Conservation (phyloP, 2,113 vertebrate genomes). For the Archilochus colubris region DNA sequence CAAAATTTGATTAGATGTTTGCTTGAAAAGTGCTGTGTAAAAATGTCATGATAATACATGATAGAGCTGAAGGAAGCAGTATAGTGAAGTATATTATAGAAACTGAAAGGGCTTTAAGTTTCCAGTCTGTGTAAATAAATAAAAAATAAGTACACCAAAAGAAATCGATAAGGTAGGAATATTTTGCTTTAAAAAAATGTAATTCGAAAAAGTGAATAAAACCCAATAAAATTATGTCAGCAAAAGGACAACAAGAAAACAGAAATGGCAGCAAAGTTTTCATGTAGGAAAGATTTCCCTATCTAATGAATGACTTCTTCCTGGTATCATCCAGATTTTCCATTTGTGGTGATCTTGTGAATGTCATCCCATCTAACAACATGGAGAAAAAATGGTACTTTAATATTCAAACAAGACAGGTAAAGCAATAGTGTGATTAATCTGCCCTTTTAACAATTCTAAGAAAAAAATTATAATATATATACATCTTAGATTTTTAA, state of each 20-base stretch:
- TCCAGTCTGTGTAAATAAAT: not conserved
- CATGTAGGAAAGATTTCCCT: not conserved
- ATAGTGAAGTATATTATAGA: not conserved
- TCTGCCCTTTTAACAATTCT: not conserved
- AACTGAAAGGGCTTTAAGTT: not conserved
- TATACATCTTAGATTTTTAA: not conserved
- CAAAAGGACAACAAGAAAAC: not conserved
- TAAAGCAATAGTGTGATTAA: not conserved
- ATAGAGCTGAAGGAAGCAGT: not conserved
- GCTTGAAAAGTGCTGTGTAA: not conserved
- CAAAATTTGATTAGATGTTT: not conserved
- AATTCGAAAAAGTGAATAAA: not conserved
- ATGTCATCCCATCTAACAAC: not conserved
- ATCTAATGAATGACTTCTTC: not conserved
- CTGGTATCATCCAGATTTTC: not conserved
- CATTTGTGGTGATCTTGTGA: not conserved
- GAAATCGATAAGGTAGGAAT: not conserved
- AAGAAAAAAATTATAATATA: not conserved
- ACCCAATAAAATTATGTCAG: not conserved
- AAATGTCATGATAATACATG: not conserved
- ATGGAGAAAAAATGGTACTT: not conserved
- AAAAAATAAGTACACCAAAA: not conserved
- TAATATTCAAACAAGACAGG: not conserved
- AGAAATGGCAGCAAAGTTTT: not conserved
- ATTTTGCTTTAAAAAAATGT: not conserved